A percentile compares a stretch with the other conserved stretches of the same genome.
Conservation (phyloP, 2,888 invertebrate species). For the Unio delphinus region DNA sequence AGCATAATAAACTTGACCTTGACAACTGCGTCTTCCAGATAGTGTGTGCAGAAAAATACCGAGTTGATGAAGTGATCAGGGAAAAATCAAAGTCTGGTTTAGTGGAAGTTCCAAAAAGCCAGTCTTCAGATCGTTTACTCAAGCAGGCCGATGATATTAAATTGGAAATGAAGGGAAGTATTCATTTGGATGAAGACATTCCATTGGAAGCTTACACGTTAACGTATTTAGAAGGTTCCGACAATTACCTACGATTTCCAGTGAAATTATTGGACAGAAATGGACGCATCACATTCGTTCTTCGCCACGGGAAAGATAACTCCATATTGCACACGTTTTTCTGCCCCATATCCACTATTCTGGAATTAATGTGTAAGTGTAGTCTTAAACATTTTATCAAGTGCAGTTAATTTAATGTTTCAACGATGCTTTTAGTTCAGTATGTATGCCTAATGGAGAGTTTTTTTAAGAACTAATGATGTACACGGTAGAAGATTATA, state of each 20-base stretch:
- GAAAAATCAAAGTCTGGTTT: conserved; percentile 33
- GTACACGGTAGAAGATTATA: no score
- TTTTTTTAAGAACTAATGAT: no score
- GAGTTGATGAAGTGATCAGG: conserved; percentile 23
- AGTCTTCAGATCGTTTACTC: conserved; percentile 33
- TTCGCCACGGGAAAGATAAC: conserved; percentile 28
- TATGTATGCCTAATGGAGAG: no score
- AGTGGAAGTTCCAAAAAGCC: conserved; percentile 34
- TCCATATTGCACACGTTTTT: conserved; percentile 34
- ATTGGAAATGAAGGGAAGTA: conserved; percentile 30
- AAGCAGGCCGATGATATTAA: conserved; percentile 35
- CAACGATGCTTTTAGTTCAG: no score
- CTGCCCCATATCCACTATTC: conserved; percentile 19
- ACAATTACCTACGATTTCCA: conserved; percentile 34
- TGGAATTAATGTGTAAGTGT: conserved; percentile 29
- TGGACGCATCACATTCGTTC: conserved; percentile 29
- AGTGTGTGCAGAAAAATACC: conserved; percentile 30
- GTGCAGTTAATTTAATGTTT: no score
- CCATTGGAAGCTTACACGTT: conserved; percentile 31
- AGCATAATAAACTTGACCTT: conserved; percentile 13
- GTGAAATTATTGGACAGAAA: conserved; percentile 18
- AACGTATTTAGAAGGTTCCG: conserved; percentile 36
- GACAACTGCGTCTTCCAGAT: conserved; percentile 29
- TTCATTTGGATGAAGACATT: conserved; percentile 29
- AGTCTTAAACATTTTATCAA: no score